These are phyloP conservation scores for Periophthalmodon schlosseri DNA, from an alignment of 2,113 vertebrate species.

Conservation along the genomic window DNA sequence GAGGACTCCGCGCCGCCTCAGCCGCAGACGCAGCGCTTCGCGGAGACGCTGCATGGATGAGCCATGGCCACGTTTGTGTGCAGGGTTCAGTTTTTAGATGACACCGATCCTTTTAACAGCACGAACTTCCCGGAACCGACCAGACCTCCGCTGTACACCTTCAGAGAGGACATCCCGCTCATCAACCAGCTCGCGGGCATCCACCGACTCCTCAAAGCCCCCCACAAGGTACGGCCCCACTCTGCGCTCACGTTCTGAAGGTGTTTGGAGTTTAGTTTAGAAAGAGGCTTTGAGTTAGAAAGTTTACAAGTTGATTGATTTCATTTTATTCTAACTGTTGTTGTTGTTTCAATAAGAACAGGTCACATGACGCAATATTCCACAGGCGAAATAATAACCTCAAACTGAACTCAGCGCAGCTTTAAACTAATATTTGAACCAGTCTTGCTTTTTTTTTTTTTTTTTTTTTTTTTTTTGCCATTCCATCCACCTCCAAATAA, in stretches of 20 bases:
- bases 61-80: slow-evolving; percentile 89
- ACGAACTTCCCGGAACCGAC: slow-evolving; percentile 93
- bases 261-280: not conserved
- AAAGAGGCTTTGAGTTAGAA: not conserved
- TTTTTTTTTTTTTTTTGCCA: slow-evolving; percentile 26
- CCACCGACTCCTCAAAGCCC: slow-evolving; percentile 88
- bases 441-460: slow-evolving; percentile 6
- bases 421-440: not conserved
- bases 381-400: not conserved
- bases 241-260: not conserved
- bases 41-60: slow-evolving; percentile 78
- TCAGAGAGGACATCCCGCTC: slow-evolving; percentile 88
- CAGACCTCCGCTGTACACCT: slow-evolving; percentile 87
- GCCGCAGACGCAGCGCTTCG: slow-evolving; percentile 27
- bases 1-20: slow-evolving; percentile 24
- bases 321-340: not conserved
- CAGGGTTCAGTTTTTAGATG: slow-evolving; percentile 94
- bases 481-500: slow-evolving; percentile 31
- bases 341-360: not conserved
- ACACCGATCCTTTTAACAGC: slow-evolving; percentile 95
- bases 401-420: not conserved
- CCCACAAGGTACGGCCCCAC: slow-evolving; percentile 85
- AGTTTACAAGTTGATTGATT: not conserved
- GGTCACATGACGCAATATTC: not conserved
- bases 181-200: slow-evolving; percentile 88